Evolutionary conservation across 2,113 vertebrate species (phyloP).

Genomic region (Anoplopoma fimbria): DNA sequence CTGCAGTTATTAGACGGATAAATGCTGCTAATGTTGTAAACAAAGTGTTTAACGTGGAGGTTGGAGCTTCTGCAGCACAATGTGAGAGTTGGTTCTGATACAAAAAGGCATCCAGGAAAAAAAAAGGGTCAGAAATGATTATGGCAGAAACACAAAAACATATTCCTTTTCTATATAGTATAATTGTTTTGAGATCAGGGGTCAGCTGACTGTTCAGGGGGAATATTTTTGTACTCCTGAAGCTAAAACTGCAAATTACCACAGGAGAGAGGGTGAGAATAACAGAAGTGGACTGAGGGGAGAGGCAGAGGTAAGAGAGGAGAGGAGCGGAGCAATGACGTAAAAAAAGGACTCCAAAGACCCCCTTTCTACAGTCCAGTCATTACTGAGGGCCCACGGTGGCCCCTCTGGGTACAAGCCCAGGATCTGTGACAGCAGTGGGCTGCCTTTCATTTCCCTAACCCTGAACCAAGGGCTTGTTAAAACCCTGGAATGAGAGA

Average conservation of each 20-base stretch:
- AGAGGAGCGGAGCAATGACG: background rate
- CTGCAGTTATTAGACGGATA: too few species aligned
- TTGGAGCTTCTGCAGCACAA: background rate
- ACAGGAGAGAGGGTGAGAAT: constrained; percentile 17
- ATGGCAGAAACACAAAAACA: constrained; percentile 6
- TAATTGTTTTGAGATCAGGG: constrained; percentile 57
- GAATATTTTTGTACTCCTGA: constrained; percentile 7
- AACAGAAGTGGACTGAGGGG: background rate
- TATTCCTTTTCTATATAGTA: background rate
- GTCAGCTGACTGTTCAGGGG: constrained; percentile 34
- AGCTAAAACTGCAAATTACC: constrained; percentile 56
- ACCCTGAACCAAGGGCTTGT: constrained; percentile 64
- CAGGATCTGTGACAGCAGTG: constrained; percentile 61
- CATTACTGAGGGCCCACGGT: constrained; percentile 64
- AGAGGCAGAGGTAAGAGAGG: constrained; percentile 18
- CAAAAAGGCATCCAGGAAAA: background rate
- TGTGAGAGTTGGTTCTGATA: background rate
- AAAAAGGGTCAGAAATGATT: constrained; percentile 10
- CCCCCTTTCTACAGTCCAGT: constrained; percentile 28
- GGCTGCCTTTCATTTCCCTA: constrained; percentile 60
- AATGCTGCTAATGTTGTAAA: background rate
- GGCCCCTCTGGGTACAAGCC: constrained; percentile 49
- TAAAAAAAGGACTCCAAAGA: constrained; percentile 62
- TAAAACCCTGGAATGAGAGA: constrained; percentile 55
- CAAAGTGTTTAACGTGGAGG: background rate